phyloP scores from a whole-genome alignment of 1,140 invertebrate genomes.

The Philotrypesis tridentata region DNA sequence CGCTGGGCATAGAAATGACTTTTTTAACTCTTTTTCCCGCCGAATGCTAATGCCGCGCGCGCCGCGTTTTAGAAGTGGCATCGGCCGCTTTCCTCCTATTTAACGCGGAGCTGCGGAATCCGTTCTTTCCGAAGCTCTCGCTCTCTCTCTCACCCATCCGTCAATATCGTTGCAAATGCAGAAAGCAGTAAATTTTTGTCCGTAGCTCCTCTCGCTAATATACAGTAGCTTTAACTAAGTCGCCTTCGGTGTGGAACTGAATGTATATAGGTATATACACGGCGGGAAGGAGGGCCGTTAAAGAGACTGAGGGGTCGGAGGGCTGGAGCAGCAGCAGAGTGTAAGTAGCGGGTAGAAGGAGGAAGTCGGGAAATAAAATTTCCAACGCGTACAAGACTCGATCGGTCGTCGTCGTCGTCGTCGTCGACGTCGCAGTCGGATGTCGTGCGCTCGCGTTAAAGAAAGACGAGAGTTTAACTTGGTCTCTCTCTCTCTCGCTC shows the following conservation, averaged over 20 bases:
- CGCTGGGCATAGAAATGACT: too few species aligned
- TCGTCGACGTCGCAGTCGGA: too few species aligned
- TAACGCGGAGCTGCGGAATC: too few species aligned
- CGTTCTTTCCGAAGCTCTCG: neutral
- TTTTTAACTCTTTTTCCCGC: neutral
- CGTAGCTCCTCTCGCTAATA: neutral
- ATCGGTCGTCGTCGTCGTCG: neutral
- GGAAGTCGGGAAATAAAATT: neutral
- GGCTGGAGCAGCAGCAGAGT: too few species aligned
- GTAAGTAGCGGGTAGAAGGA: neutral
- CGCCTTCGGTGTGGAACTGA: neutral
- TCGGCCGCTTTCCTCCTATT: too few species aligned
- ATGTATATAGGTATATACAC: too few species aligned
- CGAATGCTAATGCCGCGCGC: neutral
- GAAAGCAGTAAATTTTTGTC: too few species aligned
- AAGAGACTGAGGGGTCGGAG: neutral
- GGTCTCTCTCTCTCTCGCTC: too few species aligned
- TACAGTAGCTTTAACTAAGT: neutral
- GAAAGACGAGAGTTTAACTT: constrained; percentile 25
- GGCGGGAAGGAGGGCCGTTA: neutral
- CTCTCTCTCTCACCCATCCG: too few species aligned
- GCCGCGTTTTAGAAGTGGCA: too few species aligned
- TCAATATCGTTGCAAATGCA: neutral
- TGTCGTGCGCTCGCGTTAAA: neutral
- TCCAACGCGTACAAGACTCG: neutral